Percentiles rank a stretch among this genome's conserved stretches.
phyloP scores from a whole-genome alignment of 2,797 vertebrate species.

The Galaxias olidus region DNA sequence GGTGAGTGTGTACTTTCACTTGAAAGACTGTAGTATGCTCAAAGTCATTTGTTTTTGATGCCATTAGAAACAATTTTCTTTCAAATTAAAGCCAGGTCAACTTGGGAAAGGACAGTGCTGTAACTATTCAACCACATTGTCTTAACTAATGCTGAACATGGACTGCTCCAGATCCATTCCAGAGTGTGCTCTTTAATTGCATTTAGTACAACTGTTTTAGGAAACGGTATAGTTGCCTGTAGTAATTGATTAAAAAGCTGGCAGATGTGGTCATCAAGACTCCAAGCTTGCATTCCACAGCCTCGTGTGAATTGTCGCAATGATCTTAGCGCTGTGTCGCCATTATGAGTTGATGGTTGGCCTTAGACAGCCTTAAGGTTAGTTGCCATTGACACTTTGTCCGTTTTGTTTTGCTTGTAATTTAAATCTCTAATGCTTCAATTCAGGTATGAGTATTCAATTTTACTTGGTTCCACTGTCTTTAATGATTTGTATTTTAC shows the following conservation, averaged over 20 bases:
- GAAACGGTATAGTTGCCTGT: conserved; percentile 71
- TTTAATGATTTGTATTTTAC: conserved; percentile 13
- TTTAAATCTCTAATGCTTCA: conserved; percentile 27
- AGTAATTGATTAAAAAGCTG: conserved; percentile 77
- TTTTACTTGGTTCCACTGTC: conserved; percentile 34
- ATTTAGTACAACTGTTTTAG: conserved; percentile 76
- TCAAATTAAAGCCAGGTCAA: conserved; percentile 36
- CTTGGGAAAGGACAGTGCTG: conserved; percentile 48
- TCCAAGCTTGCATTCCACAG: conserved; percentile 74
- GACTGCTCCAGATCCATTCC: conserved; percentile 65
- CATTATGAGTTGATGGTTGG: not conserved
- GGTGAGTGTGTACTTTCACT: conserved; percentile 24
- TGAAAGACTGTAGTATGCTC: not conserved
- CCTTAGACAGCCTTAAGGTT: not conserved
- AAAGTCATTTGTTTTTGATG: no score
- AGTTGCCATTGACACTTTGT: not conserved
- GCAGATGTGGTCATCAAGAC: conserved; percentile 71
- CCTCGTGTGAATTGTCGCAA: no score
- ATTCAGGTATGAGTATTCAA: conserved; percentile 20
- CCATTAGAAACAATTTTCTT: no score
- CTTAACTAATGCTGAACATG: conserved; percentile 67
- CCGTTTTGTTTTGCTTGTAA: conserved; percentile 11
- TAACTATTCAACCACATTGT: conserved; percentile 62
- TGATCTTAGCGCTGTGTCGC: no score
- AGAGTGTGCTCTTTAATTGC: conserved; percentile 75